A percentile compares a stretch with the other conserved stretches of the same genome.
phyloP scores from a whole-genome alignment of 2,888 invertebrate species.

The Magallana nippona region DNA sequence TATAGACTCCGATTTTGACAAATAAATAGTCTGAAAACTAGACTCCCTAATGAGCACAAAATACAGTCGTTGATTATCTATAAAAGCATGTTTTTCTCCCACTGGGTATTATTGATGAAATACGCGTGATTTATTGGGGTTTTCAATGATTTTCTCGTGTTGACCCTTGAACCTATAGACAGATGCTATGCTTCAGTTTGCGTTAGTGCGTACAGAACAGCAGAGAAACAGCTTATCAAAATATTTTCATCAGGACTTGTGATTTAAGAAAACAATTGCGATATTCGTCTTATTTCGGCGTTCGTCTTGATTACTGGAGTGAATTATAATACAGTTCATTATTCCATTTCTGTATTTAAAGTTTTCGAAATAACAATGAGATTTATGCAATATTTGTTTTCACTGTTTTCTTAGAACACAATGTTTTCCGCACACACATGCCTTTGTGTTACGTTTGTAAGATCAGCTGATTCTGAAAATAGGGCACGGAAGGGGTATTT shows the following conservation, averaged over 20 bases:
- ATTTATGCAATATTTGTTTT: too few relatives aligned
- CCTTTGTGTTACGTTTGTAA: not conserved
- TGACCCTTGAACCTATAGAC: not conserved
- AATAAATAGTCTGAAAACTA: not conserved
- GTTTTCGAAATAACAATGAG: too few relatives aligned
- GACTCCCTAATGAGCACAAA: not conserved
- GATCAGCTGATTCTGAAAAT: conserved; percentile 7
- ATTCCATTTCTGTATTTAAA: too few relatives aligned
- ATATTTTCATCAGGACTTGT: not conserved
- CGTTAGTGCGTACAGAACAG: too few relatives aligned
- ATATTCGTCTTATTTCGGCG: too few relatives aligned
- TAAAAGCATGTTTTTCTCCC: not conserved
- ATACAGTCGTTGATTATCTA: not conserved
- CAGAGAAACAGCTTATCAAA: not conserved
- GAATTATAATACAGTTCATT: too few relatives aligned
- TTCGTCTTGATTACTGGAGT: too few relatives aligned
- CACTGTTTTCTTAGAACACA: too few relatives aligned
- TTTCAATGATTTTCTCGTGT: not conserved
- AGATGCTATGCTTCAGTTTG: not conserved
- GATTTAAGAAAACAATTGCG: too few relatives aligned
- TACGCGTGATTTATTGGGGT: too few relatives aligned
- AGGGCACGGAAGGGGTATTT: not conserved
- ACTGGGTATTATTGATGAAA: too few relatives aligned
- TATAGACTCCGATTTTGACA: not conserved
- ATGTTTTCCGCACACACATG: too few relatives aligned